Percentiles rank a stretch among this genome's conserved stretches.
Evolutionary conservation across 2,113 vertebrate species (phyloP).

Genomic region (Erythrocercus mccallii): DNA sequence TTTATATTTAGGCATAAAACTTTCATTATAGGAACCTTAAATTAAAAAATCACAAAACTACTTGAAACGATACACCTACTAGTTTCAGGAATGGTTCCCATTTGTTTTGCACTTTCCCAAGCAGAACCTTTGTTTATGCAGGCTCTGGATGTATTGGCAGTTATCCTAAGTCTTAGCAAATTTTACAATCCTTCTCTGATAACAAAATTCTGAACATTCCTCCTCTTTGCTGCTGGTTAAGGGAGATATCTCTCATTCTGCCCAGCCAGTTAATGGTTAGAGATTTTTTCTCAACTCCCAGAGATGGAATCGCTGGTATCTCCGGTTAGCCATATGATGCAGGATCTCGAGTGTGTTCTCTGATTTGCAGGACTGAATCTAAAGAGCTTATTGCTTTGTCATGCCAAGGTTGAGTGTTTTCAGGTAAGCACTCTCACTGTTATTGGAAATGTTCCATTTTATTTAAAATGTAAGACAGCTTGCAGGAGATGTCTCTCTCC

Average conservation of each 20-base stretch:
- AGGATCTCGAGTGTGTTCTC: neutral
- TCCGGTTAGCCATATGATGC: neutral
- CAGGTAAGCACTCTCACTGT: neutral
- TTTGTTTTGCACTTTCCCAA: neutral
- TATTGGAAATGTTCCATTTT: neutral
- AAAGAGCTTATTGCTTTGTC: neutral
- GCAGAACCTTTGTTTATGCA: neutral
- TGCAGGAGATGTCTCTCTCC: neutral
- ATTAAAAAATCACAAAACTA: neutral
- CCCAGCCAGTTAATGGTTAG: neutral
- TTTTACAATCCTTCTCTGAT: neutral
- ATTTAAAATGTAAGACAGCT: neutral
- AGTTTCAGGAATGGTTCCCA: neutral
- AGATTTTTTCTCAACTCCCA: neutral
- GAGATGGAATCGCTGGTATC: neutral
- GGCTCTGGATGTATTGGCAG: neutral
- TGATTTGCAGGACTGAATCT: neutral
- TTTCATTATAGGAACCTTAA: neutral
- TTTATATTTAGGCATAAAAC: neutral
- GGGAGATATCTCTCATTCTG: neutral
- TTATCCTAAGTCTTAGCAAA: neutral
- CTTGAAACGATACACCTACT: neutral
- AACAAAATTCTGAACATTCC: conserved; percentile 29
- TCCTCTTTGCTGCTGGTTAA: neutral
- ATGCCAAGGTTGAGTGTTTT: neutral